Evolutionary conservation across 2,113 vertebrate species (phyloP).

Genomic region (Odocoileus virginianus): DNA sequence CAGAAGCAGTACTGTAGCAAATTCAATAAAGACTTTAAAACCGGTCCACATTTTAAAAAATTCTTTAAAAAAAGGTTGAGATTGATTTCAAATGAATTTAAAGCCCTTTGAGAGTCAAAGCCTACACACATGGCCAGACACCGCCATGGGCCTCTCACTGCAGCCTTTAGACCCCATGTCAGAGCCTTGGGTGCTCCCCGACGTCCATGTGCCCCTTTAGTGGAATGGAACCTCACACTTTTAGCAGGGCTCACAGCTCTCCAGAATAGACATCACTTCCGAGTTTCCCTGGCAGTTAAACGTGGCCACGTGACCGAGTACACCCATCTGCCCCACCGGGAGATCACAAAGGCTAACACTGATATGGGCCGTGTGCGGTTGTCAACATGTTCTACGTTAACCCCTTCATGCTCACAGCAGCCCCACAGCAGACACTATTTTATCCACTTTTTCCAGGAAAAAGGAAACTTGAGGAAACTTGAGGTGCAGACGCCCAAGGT

Average conservation of each 20-base stretch:
- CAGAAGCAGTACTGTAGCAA: background rate
- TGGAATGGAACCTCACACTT: background rate
- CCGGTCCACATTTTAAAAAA: background rate
- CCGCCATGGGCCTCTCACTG: background rate
- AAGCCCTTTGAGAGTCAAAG: background rate
- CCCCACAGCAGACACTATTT: rapidly evolving
- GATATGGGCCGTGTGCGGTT: rapidly evolving
- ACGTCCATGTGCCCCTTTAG: background rate
- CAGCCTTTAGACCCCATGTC: background rate
- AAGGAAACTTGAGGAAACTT: background rate
- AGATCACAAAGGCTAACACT: background rate
- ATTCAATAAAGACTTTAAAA: background rate
- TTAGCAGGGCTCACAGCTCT: background rate
- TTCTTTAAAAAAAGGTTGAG: background rate
- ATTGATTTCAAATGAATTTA: background rate
- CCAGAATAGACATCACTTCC: background rate
- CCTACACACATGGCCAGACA: rapidly evolving
- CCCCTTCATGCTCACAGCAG: rapidly evolving
- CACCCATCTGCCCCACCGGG: background rate
- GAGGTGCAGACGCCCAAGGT: background rate
- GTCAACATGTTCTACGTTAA: rapidly evolving
- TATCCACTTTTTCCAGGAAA: background rate
- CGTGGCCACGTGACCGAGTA: background rate
- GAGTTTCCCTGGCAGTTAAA: background rate
- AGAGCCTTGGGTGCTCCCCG: too few species aligned